Evolutionary conservation across 2,113 vertebrate genomes (phyloP).

Genomic region (Sitta europaea): DNA sequence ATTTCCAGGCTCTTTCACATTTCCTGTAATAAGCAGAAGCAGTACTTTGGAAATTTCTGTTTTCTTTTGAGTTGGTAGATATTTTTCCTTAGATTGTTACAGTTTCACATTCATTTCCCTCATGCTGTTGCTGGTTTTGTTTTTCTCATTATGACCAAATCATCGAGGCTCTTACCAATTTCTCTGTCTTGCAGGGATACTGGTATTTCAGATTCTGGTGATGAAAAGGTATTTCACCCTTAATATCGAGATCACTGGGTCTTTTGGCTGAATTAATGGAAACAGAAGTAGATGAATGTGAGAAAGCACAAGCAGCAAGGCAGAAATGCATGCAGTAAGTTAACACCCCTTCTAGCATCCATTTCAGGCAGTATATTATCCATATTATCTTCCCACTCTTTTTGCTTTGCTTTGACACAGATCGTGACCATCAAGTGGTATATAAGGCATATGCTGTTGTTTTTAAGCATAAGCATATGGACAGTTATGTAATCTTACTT

Average conservation of each 20-base stretch:
- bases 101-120: neutral
- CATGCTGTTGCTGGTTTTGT: neutral
- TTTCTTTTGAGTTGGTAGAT: neutral
- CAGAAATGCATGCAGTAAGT: neutral
- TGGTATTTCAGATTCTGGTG: neutral
- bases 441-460: conserved; percentile 22
- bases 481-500: conserved; percentile 31
- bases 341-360: neutral
- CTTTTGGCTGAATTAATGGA: neutral
- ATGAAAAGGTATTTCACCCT: neutral
- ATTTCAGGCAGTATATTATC: neutral
- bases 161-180: neutral
- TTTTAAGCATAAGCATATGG: conserved; percentile 42
- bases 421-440: conserved; percentile 33
- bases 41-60: neutral
- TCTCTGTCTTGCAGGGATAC: neutral
- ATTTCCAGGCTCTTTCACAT: neutral
- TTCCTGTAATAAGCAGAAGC: conserved; percentile 22
- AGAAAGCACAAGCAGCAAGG: neutral
- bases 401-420: conserved; percentile 42
- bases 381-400: neutral
- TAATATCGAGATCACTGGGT: neutral
- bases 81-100: neutral
- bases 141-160: neutral
- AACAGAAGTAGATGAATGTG: neutral